Evolutionary conservation across 2,888 invertebrate genomes (phyloP).

Genomic region (Bellardia bayeri): DNA sequence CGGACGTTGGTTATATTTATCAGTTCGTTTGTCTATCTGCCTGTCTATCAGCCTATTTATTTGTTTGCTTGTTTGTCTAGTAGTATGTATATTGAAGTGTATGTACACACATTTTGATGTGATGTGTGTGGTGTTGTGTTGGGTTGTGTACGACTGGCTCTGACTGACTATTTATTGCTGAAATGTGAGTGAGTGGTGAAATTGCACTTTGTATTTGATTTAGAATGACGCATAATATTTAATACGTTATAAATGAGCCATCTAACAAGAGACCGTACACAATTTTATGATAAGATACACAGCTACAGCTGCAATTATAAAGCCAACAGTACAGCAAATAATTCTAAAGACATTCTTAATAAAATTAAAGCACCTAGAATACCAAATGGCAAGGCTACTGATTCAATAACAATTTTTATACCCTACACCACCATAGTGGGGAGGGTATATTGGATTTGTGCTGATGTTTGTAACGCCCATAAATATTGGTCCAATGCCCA

Average conservation of each 20-base stretch:
- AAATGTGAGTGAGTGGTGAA: slow-evolving; percentile 59
- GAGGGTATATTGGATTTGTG: no score
- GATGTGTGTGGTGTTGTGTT: slow-evolving; percentile 3
- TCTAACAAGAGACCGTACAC: slow-evolving; percentile 38
- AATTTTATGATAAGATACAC: slow-evolving; percentile 59
- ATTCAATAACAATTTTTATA: no score
- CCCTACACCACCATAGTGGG: no score
- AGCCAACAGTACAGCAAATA: slow-evolving; percentile 5
- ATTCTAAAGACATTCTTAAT: neutral
- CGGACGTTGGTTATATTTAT: slow-evolving; percentile 9
- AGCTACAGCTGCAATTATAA: slow-evolving; percentile 22
- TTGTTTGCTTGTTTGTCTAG: slow-evolving; percentile 33
- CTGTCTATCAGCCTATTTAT: neutral
- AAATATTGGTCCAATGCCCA: no score
- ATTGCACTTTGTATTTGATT: slow-evolving; percentile 73
- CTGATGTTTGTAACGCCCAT: no score
- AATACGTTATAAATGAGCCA: slow-evolving; percentile 57
- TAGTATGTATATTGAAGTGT: neutral
- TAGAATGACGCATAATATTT: slow-evolving; percentile 69
- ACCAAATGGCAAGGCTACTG: no score
- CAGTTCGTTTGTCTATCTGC: slow-evolving; percentile 16
- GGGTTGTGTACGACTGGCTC: neutral
- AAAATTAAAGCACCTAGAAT: no score
- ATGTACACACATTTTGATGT: neutral
- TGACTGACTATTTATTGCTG: slow-evolving; percentile 28